A percentile compares a stretch with the other conserved stretches of the same genome.
Evolutionary conservation across 2,113 vertebrate species (phyloP).

Genomic region (Tragelaphus strepsiceros): DNA sequence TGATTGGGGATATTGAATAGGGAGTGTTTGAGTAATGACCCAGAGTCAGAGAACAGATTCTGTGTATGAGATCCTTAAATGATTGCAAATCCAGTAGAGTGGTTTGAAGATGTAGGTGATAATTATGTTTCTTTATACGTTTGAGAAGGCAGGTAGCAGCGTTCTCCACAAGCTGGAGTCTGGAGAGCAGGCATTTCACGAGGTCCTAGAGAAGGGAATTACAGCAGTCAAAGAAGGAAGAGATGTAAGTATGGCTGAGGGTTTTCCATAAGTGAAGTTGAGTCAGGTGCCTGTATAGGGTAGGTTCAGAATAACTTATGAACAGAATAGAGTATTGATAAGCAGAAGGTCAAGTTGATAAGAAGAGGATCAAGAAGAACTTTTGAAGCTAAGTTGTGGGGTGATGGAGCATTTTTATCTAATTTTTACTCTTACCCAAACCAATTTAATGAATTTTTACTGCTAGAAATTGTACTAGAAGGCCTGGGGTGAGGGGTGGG

Average conservation of each 20-base stretch:
- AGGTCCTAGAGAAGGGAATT: constrained; percentile 63
- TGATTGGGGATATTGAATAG: constrained; percentile 1
- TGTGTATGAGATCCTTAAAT: constrained; percentile 46
- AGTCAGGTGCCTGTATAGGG: constrained; percentile 15
- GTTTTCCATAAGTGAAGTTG: constrained; percentile 30
- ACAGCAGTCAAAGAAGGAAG: constrained; percentile 61
- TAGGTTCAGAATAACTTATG: constrained; percentile 11
- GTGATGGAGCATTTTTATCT: neutral
- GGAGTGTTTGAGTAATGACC: constrained; percentile 32
- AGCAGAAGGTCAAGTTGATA: neutral
- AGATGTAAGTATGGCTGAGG: constrained; percentile 61
- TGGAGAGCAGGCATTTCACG: constrained; percentile 61
- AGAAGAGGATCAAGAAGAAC: constrained; percentile 9
- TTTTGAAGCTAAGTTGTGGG: neutral
- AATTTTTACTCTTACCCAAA: neutral
- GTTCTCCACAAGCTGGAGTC: constrained; percentile 64
- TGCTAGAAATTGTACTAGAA: neutral
- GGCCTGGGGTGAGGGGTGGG: neutral
- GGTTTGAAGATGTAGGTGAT: constrained; percentile 59
- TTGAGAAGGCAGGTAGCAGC: constrained; percentile 66
- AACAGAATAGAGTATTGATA: neutral
- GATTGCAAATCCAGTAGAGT: constrained; percentile 21
- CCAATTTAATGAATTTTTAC: neutral
- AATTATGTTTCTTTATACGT: constrained; percentile 61
- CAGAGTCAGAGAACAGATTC: neutral